These are phyloP conservation scores for Sula dactylatra DNA, from an alignment of 2,113 vertebrate species.

Conservation along the genomic window DNA sequence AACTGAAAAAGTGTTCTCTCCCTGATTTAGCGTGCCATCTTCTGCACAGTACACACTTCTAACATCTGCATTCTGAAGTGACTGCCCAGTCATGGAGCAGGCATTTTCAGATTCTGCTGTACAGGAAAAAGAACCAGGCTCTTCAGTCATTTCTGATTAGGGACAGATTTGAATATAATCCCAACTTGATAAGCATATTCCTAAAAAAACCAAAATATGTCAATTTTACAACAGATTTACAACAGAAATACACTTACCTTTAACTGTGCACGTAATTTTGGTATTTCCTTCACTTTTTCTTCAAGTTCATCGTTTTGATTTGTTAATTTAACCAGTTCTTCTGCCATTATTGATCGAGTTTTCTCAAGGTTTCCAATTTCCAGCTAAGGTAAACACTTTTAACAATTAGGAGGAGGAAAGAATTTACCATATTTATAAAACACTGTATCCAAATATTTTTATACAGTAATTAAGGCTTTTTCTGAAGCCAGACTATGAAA, in stretches of 20 bases:
- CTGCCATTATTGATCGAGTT: constrained; percentile 92
- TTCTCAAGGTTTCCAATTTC: constrained; percentile 93
- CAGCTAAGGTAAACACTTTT: constrained; percentile 74
- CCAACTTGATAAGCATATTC: neutral
- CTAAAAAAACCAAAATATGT: neutral
- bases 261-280: constrained; percentile 83
- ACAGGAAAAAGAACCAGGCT: neutral
- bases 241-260: constrained; percentile 74
- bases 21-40: neutral
- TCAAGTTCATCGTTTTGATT: constrained; percentile 96
- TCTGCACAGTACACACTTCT: neutral
- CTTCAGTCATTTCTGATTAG: neutral
- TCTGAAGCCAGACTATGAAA: neutral
- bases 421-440: neutral
- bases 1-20: neutral
- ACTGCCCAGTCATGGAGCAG: neutral
- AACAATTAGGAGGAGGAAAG: neutral
- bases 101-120: neutral
- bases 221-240: neutral
- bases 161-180: neutral
- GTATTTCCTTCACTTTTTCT: constrained; percentile 90
- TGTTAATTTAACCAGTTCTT: constrained; percentile 94
- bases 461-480: neutral
- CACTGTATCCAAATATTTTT: neutral
- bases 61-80: neutral